A percentile compares a stretch with the other conserved stretches of the same genome.
These are phyloP conservation scores for Podarcis lilfordi DNA, from an alignment of 2,797 vertebrate species.

Conservation along the genomic window DNA sequence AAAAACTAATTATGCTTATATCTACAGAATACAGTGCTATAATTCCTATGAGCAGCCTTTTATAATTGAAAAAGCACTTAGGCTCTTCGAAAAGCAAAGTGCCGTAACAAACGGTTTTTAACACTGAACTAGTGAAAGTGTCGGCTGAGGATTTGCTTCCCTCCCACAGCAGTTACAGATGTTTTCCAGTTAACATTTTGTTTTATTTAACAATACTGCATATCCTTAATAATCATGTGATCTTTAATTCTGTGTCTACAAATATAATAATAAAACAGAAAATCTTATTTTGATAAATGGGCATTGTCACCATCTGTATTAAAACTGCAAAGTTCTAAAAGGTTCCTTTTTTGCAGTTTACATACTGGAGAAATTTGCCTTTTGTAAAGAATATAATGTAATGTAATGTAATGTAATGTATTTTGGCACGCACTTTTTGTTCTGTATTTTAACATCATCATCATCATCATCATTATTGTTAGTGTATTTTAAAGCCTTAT, in stretches of 20 bases:
- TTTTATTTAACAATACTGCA: slow-evolving; percentile 6
- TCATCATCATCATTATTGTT: slow-evolving; percentile 13
- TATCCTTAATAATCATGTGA: not conserved
- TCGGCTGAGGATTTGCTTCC: slow-evolving; percentile 19
- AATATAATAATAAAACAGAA: not conserved
- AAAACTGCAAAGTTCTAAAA: too few relatives aligned
- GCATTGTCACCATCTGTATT: not conserved
- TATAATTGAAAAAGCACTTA: slow-evolving; percentile 27
- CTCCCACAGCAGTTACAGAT: slow-evolving; percentile 27
- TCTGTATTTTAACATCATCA: slow-evolving; percentile 31
- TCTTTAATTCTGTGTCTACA: not conserved
- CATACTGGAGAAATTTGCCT: not conserved
- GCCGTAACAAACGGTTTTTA: slow-evolving; percentile 30
- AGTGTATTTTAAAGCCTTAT: slow-evolving; percentile 55
- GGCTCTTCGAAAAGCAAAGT: slow-evolving; percentile 14
- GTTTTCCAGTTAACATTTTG: slow-evolving; percentile 34
- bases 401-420: slow-evolving; percentile 1
- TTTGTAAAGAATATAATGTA: slow-evolving; percentile 16
- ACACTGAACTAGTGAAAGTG: not conserved
- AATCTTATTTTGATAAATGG: not conserved
- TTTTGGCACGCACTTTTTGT: slow-evolving; percentile 21
- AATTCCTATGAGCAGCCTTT: not conserved
- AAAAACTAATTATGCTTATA: not conserved
- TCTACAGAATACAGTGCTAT: not conserved
- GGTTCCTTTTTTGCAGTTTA: not conserved